Conservation (phyloP, 2,797 vertebrate species). For the Geotrypetes seraphini region DNA sequence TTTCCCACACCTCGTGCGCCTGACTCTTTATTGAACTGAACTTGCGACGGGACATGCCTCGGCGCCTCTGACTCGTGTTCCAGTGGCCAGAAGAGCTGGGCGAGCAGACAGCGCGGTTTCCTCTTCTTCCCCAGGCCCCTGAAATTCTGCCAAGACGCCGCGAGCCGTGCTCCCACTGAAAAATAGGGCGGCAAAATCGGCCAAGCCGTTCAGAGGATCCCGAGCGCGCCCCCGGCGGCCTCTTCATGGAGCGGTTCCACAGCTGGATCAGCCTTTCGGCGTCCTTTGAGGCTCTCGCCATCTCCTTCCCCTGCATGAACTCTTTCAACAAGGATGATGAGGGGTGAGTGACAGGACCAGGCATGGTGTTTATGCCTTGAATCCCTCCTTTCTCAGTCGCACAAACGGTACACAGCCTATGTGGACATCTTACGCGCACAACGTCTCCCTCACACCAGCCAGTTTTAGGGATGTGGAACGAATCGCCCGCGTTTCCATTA, state of each 20-base stretch:
- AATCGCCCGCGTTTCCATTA: too few relatives aligned
- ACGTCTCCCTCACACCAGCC: too few relatives aligned
- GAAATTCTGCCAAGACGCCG: constrained; percentile 88
- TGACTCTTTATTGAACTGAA: too few relatives aligned
- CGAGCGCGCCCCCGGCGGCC: constrained; percentile 51
- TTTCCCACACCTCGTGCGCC: too few relatives aligned
- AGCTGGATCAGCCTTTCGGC: constrained; percentile 92
- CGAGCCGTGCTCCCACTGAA: constrained; percentile 97
- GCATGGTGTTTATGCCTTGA: not conserved
- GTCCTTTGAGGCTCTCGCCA: constrained; percentile 92
- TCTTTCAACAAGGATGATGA: constrained; percentile 95
- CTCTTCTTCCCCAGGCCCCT: constrained; percentile 47
- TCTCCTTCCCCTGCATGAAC: constrained; percentile 98
- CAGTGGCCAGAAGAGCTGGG: too few relatives aligned
- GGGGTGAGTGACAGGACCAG: constrained; percentile 66
- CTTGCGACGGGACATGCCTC: too few relatives aligned
- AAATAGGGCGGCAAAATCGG: constrained; percentile 91
- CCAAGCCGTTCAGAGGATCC: constrained; percentile 77
- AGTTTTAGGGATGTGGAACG: too few relatives aligned
- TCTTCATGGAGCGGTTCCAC: constrained; percentile 94
- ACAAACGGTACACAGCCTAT: too few relatives aligned
- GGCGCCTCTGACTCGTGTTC: too few relatives aligned
- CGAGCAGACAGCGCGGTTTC: constrained; percentile 10
- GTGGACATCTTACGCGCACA: too few relatives aligned
- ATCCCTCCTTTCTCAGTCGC: too few relatives aligned